Evolutionary conservation across 2,888 invertebrate genomes (phyloP), one percentile per base, ranked within the genome.

Genomic region (Lepas anatifera): DNA sequence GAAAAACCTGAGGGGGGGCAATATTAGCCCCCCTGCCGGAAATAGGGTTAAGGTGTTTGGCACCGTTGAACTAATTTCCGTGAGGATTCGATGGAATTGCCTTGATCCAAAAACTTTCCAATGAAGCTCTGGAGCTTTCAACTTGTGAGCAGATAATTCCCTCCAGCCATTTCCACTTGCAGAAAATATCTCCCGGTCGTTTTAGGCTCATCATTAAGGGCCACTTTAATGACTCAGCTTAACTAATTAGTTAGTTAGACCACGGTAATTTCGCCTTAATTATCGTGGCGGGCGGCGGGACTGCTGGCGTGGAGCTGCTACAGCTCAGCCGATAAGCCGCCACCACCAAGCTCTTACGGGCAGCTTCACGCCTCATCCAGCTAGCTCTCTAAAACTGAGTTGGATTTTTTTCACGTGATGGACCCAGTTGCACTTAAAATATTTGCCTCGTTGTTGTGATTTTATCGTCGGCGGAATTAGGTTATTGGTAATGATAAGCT

Each of bases 171-270:
- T 25, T 22, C 58, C 32, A 22, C 58, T 16, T 35, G 32, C 29
- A 41, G 32, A 58, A 58, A 58, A 58, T 58, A 58, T 58, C 29
- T 35, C 22, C 16, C 32, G 32, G 29, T 35, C 58, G 35, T 32
- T 58, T 58, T 58, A 58, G 58, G 35, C 58, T 58, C 58, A 58
- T 58, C 58, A 58, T 58, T 58, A 35, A 58, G 35, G 58, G 25
- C 58, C 58, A 58, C 58, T 35, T 58, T 58, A 58, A 58, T 58
- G 58, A 58, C 58, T 52, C 58, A 25, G 58, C 58, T 58, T 58
- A 58, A 58, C 58, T 58, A 58, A 58, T 58, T 58, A 58, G 58
- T 22, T 58, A 58, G 58, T 58, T 58, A 58, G 58, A 58, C 58
- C 58, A 35, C 35, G 58, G 58, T 58, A 58, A 58, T 58, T 58